Percentiles rank a stretch among this genome's conserved stretches.
Conservation (phyloP, 2,888 invertebrate genomes). For the Drosophila putrida region DNA sequence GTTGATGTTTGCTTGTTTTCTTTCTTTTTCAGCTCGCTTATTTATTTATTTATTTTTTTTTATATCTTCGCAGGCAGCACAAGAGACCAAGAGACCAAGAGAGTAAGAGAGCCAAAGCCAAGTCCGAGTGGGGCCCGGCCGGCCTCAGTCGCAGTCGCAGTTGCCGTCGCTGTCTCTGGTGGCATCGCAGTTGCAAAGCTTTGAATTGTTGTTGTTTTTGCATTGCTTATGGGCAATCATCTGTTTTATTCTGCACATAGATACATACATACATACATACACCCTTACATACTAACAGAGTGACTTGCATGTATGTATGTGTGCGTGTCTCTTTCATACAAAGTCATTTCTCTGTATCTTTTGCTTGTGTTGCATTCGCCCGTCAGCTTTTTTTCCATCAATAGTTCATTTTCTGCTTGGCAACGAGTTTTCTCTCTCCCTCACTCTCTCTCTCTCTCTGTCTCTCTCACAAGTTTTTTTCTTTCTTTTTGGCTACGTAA, state of each 20-base stretch:
- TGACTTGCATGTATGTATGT: constrained; percentile 36
- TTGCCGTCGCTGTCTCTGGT: constrained; percentile 18
- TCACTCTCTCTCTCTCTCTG: not conserved
- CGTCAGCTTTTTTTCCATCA: constrained; percentile 71
- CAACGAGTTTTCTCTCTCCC: constrained; percentile 61
- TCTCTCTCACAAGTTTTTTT: constrained; percentile 9
- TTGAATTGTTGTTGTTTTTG: constrained; percentile 39
- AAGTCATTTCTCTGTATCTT: constrained; percentile 64
- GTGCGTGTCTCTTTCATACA: constrained; percentile 48
- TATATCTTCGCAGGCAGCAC: constrained; percentile 58
- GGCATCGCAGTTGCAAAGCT: constrained; percentile 41
- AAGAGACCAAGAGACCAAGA: constrained; percentile 42
- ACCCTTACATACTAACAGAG: constrained; percentile 19
- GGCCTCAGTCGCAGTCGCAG: constrained; percentile 33
- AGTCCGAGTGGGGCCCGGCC: constrained; percentile 64
- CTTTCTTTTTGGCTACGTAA: constrained; percentile 55
- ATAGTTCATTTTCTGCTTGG: constrained; percentile 79
- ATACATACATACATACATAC: constrained; percentile 46
- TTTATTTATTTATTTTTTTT: constrained; percentile 74
- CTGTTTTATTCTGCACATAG: constrained; percentile 76
- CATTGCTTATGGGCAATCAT: constrained; percentile 79
- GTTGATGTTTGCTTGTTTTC: constrained; percentile 71
- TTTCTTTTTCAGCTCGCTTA: constrained; percentile 62
- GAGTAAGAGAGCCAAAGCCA: constrained; percentile 45
- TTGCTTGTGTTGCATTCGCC: constrained; percentile 72